Evolutionary conservation across 2,113 vertebrate genomes (phyloP).

Genomic region (Microtus richardsoni): DNA sequence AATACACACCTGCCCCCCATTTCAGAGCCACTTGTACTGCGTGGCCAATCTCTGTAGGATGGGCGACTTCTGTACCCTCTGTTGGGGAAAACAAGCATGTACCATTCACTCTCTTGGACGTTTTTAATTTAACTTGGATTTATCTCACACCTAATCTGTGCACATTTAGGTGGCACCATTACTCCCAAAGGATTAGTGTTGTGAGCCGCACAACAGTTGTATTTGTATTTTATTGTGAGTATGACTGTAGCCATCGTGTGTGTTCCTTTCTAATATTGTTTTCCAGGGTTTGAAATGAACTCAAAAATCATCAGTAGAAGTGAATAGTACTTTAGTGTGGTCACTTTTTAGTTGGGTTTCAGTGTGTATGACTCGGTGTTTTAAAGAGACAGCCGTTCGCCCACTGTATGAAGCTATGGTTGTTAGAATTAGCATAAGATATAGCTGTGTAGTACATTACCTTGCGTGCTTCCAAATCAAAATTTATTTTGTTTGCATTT

Average conservation of each 20-base stretch:
- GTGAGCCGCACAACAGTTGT: background rate
- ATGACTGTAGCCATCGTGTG: background rate
- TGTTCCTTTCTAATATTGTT: slow-evolving; percentile 6
- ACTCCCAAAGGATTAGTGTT: background rate
- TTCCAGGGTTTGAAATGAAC: slow-evolving; percentile 24
- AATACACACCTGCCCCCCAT: background rate
- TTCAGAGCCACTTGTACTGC: background rate
- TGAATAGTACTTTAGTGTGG: background rate
- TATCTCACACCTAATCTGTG: background rate
- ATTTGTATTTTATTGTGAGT: background rate
- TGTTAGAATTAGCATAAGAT: background rate
- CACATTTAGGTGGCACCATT: no score
- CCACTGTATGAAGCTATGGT: background rate
- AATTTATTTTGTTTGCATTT: slow-evolving; percentile 18
- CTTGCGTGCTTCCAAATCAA: slow-evolving; percentile 50
- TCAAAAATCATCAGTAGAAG: background rate
- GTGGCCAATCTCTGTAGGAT: background rate
- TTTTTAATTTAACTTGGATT: background rate
- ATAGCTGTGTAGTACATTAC: background rate
- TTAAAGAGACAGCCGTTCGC: background rate
- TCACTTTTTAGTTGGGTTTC: slow-evolving; percentile 34
- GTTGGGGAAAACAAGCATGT: background rate
- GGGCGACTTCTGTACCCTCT: background rate
- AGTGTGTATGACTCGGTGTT: background rate
- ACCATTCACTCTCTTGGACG: background rate